Conservation (phyloP, 1,140 invertebrate genomes). For the Bombyx mori region ASM3026992v2 NC_085110.1:5595001-5595500, state of each 20-base stretch:
- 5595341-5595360: conserved; percentile 50
- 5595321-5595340: conserved; percentile 24
- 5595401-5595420: conserved; percentile 36
- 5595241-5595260: no score
- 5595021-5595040: no score
- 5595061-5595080: no score
- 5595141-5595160: conserved; percentile 55
- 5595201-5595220: conserved; percentile 3
- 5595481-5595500: conserved; percentile 68
- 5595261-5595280: no score
- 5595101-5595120: neutral
- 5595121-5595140: conserved; percentile 34
- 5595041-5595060: no score
- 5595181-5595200: conserved; percentile 9
- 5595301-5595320: conserved; percentile 37
- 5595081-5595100: neutral
- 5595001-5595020: no score
- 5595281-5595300: neutral
- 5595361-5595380: conserved; percentile 55
- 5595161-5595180: conserved; percentile 16
- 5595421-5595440: conserved; percentile 31
- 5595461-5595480: conserved; percentile 50
- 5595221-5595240: conserved; percentile 15
- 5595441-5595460: conserved; percentile 40
- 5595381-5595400: conserved; percentile 18